These are phyloP conservation scores for Enteromius fasciolatus DNA, from an alignment of 2,797 vertebrate species.

Conservation along the genomic window DNA sequence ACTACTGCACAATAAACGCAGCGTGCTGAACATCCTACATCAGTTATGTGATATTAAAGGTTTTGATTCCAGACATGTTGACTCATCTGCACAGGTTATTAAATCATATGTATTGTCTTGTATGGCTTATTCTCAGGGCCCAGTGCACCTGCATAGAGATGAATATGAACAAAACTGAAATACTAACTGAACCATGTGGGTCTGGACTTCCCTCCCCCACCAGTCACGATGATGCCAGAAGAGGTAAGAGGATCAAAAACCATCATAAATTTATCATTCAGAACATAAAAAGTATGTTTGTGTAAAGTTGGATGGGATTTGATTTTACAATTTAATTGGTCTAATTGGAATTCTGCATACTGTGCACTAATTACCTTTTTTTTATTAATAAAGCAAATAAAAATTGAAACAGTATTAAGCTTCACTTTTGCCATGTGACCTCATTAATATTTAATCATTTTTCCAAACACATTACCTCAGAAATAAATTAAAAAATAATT, in stretches of 20 bases:
- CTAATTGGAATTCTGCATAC: neutral
- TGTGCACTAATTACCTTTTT: no score
- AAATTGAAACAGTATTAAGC: neutral
- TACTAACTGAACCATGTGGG: neutral
- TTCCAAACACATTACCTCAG: neutral
- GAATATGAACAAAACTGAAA: constrained; percentile 10
- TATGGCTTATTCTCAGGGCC: constrained; percentile 59
- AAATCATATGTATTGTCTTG: constrained; percentile 16
- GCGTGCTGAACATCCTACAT: constrained; percentile 37
- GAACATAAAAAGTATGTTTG: neutral
- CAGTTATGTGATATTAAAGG: constrained; percentile 39
- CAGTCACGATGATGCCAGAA: constrained; percentile 60
- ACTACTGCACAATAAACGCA: neutral
- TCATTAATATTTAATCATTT: neutral
- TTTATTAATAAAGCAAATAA: neutral
- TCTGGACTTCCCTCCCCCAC: constrained; percentile 29
- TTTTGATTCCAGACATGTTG: neutral
- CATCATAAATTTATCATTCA: neutral
- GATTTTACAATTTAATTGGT: neutral
- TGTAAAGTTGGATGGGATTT: neutral
- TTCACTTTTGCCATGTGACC: neutral
- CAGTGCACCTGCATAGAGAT: constrained; percentile 64
- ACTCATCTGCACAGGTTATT: constrained; percentile 13
- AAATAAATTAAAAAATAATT: neutral
- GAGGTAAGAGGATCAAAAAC: constrained; percentile 58